phyloP scores from a whole-genome alignment of 2,113 vertebrate species.

The Mirza zaza region DNA sequence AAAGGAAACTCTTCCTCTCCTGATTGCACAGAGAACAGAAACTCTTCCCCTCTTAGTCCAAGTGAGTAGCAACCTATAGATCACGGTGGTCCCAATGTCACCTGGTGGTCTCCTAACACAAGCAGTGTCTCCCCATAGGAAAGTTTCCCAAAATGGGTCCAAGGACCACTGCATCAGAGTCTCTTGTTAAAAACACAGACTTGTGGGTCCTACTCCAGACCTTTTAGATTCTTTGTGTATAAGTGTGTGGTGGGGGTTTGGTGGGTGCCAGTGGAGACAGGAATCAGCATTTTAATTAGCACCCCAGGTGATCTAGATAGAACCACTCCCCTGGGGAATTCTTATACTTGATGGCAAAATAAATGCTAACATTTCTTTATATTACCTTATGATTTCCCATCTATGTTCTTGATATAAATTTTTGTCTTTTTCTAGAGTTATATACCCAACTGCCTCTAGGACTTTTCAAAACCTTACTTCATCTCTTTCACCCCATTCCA shows the following conservation, averaged over 20 bases:
- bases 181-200: constrained; percentile 13
- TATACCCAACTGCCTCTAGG: neutral
- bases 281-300: neutral
- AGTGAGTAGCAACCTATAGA: neutral
- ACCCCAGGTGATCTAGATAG: neutral
- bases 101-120: neutral
- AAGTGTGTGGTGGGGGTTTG: neutral
- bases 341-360: neutral
- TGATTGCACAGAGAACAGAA: neutral
- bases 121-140: neutral
- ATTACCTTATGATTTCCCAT: neutral
- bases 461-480: neutral
- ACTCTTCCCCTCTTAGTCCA: neutral
- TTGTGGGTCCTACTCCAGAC: neutral
- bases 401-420: neutral
- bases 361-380: neutral
- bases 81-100: neutral
- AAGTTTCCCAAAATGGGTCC: neutral
- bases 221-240: neutral
- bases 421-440: neutral
- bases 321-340: neutral
- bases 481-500: neutral
- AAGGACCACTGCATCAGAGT: neutral
- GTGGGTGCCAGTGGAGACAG: neutral
- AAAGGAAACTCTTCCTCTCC: neutral